A percentile compares a stretch with the other conserved stretches of the same genome.
phyloP scores from a whole-genome alignment of 2,888 invertebrate genomes.

The Andricus curvator region DNA sequence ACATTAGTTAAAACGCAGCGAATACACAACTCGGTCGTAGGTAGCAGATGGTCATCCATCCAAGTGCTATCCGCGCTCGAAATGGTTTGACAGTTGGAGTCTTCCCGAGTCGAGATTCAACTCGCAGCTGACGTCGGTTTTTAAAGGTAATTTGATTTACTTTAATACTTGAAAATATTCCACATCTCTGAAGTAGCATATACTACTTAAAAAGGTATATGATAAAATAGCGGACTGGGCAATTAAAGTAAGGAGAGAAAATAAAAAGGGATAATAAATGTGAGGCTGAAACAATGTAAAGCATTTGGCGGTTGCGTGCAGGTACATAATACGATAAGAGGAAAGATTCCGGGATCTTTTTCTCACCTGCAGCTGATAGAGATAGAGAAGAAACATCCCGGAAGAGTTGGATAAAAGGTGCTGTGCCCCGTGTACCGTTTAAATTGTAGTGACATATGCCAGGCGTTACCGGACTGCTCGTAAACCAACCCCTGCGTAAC shows the following conservation, averaged over 20 bases:
- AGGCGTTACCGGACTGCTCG: conserved; percentile 53
- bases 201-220: no score
- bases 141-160: no score
- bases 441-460: conserved; percentile 42
- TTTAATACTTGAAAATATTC: no score
- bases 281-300: conserved; percentile 30
- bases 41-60: no score
- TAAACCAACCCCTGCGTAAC: conserved; percentile 55
- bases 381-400: conserved; percentile 41
- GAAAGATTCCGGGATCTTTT: conserved; percentile 34
- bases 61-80: no score
- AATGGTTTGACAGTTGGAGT: no score
- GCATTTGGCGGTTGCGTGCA: conserved; percentile 29
- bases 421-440: conserved; percentile 15
- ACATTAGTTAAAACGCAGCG: no score
- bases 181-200: no score
- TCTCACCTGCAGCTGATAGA: conserved; percentile 40
- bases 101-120: no score
- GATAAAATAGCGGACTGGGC: neutral
- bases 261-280: conserved; percentile 34
- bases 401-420: conserved; percentile 36
- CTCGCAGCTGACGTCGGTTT: no score
- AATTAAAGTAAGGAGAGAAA: neutral
- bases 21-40: no score
- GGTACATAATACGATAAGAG: conserved; percentile 24